Evolutionary conservation across 92 coral and sea anemone species (phyloP), one percentile per base, ranked within the genome.

Genomic region (Phymanthus crucifer): DNA sequence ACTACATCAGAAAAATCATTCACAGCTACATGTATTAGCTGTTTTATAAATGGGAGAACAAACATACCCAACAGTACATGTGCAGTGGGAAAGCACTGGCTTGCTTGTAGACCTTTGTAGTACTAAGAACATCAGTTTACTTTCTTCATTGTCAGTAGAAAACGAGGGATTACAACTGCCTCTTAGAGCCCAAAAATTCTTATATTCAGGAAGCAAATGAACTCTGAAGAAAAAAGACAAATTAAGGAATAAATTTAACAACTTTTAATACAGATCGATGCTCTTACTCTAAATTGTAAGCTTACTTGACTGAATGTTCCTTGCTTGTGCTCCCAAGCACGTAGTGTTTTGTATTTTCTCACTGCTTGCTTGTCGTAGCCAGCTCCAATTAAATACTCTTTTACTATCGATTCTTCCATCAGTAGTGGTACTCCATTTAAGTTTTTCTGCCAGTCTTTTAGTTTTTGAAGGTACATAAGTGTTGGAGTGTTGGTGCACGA

Each of bases 1-100:
- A n/a, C n/a, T n/a, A n/a, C n/a, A n/a, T n/a, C n/a, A n/a, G n/a
- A n/a, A n/a, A n/a, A n/a, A n/a, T n/a, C n/a, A n/a, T n/a, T n/a
- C n/a, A n/a, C 23, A 72, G 66, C 23, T 32, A 40, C 73, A 26
- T 68, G 4, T 34, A 68, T 64, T 18, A 68, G 35, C 40, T 3
- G 8, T 68, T 14, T 24, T n/a, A 24, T 11, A 13, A 68, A 4
- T 11, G 32, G 27, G 69, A 75, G 56, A 46, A 19, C 38, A 66
- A 70, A 66, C 88, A 52, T 79, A 79, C 77, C 89, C 85, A 80
- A 85, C 89, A 74, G 82, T 85, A 37, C 89, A 85, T 19, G 85
- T 80, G 66, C 85, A 85, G 72, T 78, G 61, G 36, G 84, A 71
- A 72, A 35, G 78, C 54, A 84, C 84, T 57, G 88, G 84, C 46